These are phyloP conservation scores for Meiosimyza platycephala DNA, from an alignment of 2,888 invertebrate genomes.

Conservation along the genomic window DNA sequence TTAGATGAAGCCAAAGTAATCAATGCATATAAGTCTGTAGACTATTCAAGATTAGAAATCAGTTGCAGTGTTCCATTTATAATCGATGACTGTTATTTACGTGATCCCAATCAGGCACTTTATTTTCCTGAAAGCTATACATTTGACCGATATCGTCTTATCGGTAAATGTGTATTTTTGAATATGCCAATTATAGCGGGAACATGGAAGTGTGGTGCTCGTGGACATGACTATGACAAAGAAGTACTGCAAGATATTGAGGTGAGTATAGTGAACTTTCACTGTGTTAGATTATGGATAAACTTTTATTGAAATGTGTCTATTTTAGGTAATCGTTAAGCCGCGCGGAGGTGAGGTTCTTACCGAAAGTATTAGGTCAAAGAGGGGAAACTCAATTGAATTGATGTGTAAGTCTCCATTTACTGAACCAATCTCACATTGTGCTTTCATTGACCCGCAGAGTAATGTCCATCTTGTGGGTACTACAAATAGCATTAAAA, in stretches of 20 bases:
- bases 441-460: slow-evolving; percentile 51
- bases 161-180: slow-evolving; percentile 51
- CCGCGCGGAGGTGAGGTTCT: slow-evolving; percentile 50
- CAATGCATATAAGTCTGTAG: slow-evolving; percentile 29
- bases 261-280: slow-evolving; percentile 37
- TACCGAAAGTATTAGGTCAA: slow-evolving; percentile 42
- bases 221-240: slow-evolving; percentile 51
- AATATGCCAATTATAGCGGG: slow-evolving; percentile 50
- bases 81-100: slow-evolving; percentile 53
- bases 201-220: slow-evolving; percentile 53
- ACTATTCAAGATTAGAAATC: slow-evolving; percentile 41
- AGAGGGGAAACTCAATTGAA: slow-evolving; percentile 44
- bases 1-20: slow-evolving; percentile 27
- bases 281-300: not conserved
- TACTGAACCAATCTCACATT: slow-evolving; percentile 50
- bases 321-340: slow-evolving; percentile 47
- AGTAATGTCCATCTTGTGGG: slow-evolving; percentile 50
- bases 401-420: slow-evolving; percentile 52
- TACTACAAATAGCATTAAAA: slow-evolving; percentile 46
- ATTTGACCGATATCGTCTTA: slow-evolving; percentile 48
- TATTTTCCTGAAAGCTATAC: slow-evolving; percentile 48
- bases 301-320: slow-evolving; percentile 28
- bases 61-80: slow-evolving; percentile 51
- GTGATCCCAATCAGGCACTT: slow-evolving; percentile 50
- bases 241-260: slow-evolving; percentile 52